Base-by-base conservation (phyloP, 2,888 invertebrate species). In the Belgica antarctica region DNA sequence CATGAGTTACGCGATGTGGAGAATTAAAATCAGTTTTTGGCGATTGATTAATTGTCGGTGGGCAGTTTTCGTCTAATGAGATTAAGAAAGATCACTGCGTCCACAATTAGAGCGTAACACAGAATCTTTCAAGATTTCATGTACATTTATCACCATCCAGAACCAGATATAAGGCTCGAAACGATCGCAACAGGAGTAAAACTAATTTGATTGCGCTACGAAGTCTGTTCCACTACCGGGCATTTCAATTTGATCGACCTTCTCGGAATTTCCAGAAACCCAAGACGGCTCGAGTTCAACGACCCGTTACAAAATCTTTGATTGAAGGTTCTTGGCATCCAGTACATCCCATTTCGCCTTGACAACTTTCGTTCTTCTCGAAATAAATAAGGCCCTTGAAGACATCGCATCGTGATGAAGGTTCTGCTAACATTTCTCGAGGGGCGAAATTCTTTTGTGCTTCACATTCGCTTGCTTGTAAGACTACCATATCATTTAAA, bases 71-170 rank as follows among this genome's bases (percentile, higher is more conserved):
- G 24, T 59, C 25, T 59, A 59, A 59, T 59, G 25, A 27, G 24
- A 59, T 59, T 59, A 59, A 59, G 12, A 7, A 15, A n/a, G 46
- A 46, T 46, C 34, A 8, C 47, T 22, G 57, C 24, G 27, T 12
- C 25, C 59, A 7, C 59, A 65, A 65, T 65, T 47, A 65, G 7
- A 47, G 65, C 65, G 65, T 65, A 65, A 65, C 47, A 47, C 65
- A 65, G 65, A 65, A 65, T 15, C 65, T n/a, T 27, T 24, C 36
- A 65, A 27, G 22, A 19, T 65, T 31, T 65, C 65, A 65, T 65
- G 47, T 15, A 25, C 65, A 65, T 65, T 65, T 47, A 65, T 65
- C 65, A 65, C 17, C n/a, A n/a, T n/a, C n/a, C n/a, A n/a, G 41
- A 41, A 41, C 15, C 41, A 41, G 41, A 2, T 41, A 12, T n/a